These are phyloP conservation scores for Pomacea maculata DNA, from an alignment of 1,140 invertebrate species.

Conservation along the genomic window DNA sequence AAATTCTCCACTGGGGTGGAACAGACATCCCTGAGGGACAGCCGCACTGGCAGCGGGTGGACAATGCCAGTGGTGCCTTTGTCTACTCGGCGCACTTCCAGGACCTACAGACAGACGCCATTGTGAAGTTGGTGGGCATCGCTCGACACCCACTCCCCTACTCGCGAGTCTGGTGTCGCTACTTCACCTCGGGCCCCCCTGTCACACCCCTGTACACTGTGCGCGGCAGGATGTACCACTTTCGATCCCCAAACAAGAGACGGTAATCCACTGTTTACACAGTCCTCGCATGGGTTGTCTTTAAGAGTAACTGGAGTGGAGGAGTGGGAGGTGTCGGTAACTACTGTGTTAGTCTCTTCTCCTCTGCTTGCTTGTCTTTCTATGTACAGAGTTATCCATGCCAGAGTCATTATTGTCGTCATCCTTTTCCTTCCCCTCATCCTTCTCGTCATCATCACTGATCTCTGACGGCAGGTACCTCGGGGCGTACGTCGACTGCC, in stretches of 20 bases:
- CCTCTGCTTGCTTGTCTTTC: neutral
- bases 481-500: constrained; percentile 7
- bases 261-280: neutral
- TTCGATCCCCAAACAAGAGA: neutral
- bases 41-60: constrained; percentile 6
- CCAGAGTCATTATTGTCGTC: neutral
- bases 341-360: neutral
- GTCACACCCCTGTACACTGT: neutral
- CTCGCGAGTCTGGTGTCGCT: constrained; percentile 14
- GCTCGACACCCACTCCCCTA: constrained; percentile 5
- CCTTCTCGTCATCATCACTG: neutral
- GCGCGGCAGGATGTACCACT: neutral
- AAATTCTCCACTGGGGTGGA: neutral
- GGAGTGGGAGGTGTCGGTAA: neutral
- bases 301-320: neutral
- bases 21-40: neutral
- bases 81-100: constrained; percentile 13
- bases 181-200: neutral
- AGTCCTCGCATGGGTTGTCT: neutral
- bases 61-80: constrained; percentile 1
- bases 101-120: neutral
- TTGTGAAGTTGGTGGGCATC: constrained; percentile 3
- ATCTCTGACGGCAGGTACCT: neutral
- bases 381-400: neutral
- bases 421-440: neutral